Conservation (phyloP, 2,888 invertebrate genomes). For the Diaperis boleti region DNA sequence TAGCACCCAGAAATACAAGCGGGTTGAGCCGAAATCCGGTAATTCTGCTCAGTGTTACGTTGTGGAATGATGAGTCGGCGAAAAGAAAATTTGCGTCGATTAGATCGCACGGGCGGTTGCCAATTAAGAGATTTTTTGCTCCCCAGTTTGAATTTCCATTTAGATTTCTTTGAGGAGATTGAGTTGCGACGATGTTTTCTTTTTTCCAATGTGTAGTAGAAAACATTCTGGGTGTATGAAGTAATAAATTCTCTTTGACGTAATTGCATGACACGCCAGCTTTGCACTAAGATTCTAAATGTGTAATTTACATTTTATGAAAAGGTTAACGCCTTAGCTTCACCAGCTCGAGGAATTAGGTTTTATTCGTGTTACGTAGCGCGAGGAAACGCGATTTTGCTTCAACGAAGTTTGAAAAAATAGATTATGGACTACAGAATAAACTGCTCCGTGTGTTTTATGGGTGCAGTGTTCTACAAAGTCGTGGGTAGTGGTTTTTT, state of each 20-base stretch:
- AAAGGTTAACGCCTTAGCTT: conserved; percentile 46
- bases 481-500: no score
- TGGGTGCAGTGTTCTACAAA: no score
- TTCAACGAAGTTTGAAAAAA: background rate
- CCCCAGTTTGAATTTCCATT: conserved; percentile 30
- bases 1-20: background rate
- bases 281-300: conserved; percentile 35
- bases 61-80: conserved; percentile 19
- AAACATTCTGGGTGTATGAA: conserved; percentile 21
- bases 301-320: conserved; percentile 46
- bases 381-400: background rate
- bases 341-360: conserved; percentile 37
- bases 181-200: conserved; percentile 1
- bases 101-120: conserved; percentile 31
- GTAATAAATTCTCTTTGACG: conserved; percentile 37
- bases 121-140: conserved; percentile 34
- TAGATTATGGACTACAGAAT: background rate
- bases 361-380: conserved; percentile 15
- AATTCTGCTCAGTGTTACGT: conserved; percentile 1
- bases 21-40: no score
- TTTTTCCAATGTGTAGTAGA: conserved; percentile 5
- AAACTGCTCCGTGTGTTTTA: no score
- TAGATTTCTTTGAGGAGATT: conserved; percentile 24
- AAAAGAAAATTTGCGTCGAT: conserved; percentile 32
- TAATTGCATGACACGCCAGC: conserved; percentile 39